Percentiles rank a stretch among this genome's conserved stretches.
These are phyloP conservation scores for Marronus borbonicus DNA, from an alignment of 2,888 invertebrate genomes.

Conservation along the genomic window DNA sequence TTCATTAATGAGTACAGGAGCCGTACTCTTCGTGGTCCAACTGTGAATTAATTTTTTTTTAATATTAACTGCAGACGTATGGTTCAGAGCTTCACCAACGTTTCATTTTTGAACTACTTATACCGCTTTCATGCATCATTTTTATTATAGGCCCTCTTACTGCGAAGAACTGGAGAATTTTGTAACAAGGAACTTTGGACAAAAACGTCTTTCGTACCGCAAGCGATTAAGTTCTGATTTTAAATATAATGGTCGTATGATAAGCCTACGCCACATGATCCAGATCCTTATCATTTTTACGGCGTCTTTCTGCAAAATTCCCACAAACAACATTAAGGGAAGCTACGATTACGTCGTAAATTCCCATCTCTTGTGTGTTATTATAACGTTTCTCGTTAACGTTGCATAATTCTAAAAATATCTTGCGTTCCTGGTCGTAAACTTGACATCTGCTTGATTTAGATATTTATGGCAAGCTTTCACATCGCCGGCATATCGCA, in stretches of 20 bases:
- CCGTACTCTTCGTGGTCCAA: too few relatives aligned
- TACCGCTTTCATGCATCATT: too few relatives aligned
- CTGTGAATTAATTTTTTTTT: too few relatives aligned
- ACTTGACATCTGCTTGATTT: conserved; percentile 5
- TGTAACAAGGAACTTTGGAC: too few relatives aligned
- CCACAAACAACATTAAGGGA: neutral
- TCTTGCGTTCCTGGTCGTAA: neutral
- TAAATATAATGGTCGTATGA: too few relatives aligned
- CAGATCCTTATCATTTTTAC: conserved; percentile 2
- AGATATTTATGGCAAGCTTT: conserved; percentile 1
- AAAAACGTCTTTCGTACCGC: neutral
- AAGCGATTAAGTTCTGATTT: too few relatives aligned
- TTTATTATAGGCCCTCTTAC: too few relatives aligned
- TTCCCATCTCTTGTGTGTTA: neutral
- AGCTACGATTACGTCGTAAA: neutral
- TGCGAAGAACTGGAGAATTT: too few relatives aligned
- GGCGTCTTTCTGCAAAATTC: neutral
- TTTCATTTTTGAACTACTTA: too few relatives aligned
- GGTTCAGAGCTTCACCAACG: too few relatives aligned
- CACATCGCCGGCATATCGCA: neutral
- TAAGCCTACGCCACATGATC: neutral
- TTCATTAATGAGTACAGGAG: too few relatives aligned
- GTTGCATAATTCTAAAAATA: conserved; percentile 8
- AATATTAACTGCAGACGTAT: too few relatives aligned
- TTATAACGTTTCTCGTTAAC: neutral